Conservation (phyloP, 2,797 vertebrate genomes). For the Babyrousa celebensis region DNA sequence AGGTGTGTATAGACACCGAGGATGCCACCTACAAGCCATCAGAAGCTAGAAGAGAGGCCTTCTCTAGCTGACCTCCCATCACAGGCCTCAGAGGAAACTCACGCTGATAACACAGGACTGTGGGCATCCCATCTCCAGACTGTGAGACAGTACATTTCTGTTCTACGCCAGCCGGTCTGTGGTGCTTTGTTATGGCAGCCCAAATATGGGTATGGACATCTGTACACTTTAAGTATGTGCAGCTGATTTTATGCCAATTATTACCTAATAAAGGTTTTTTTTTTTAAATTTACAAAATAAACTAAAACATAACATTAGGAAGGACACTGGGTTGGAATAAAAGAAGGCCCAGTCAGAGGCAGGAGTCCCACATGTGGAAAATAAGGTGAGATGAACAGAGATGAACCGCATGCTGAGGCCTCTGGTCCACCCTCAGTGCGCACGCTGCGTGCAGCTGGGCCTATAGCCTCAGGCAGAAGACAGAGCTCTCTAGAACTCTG, state of each 20-base stretch:
- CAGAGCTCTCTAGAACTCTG: neutral
- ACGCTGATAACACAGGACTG: neutral
- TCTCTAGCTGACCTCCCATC: neutral
- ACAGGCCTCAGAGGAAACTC: neutral
- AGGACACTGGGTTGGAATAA: neutral
- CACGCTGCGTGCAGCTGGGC: neutral
- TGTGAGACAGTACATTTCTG: neutral
- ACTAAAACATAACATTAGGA: neutral
- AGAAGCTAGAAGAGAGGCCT: neutral
- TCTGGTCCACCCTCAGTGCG: neutral
- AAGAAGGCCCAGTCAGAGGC: neutral
- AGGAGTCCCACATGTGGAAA: neutral
- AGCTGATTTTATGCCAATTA: neutral
- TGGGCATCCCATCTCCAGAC: neutral
- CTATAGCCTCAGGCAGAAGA: neutral
- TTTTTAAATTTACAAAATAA: neutral
- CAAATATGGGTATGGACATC: fast-evolving
- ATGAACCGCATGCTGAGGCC: neutral
- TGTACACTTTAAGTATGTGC: neutral
- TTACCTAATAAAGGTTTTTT: neutral
- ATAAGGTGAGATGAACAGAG: neutral
- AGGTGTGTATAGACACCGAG: neutral
- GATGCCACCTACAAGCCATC: neutral
- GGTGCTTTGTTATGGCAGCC: neutral
- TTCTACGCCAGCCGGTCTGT: neutral